Base-by-base conservation (phyloP, 2,113 vertebrate genomes). In the Murina feae region DNA sequence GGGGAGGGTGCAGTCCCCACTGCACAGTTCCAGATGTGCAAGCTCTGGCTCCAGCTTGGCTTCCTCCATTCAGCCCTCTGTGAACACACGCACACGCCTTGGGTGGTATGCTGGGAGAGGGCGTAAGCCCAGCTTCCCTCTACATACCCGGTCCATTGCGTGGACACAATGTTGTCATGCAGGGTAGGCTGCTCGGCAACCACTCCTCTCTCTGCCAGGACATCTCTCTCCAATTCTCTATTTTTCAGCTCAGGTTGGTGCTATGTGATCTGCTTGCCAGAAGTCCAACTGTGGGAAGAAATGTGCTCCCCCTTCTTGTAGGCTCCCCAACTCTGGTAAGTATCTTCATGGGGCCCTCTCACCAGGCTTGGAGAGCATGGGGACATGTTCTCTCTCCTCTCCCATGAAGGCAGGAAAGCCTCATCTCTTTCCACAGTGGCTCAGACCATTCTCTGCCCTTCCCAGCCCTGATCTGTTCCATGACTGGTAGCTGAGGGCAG, bases 91-190 rank as follows among this genome's bases (percentile, higher is more conserved):
- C 37, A 30, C 0, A 4, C 6, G 6, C 32, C 39, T 3, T 21
- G 35, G 53, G 16, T 20, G 32, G 76, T 11, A 65, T 1, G 2
- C 60, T 42, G 65, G 39, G 58, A 58, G 21, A 32, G 28, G 18
- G 32, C 2, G 14, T 6, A 10, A 28, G 63, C 30, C 44, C 63
- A 30, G 58, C 49, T 16, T 66, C 53, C 53, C 21, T 5, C 88
- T 78, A 39, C 30, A 58, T 1, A 13, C 3, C 37, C 25, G 25
- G 4, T 39, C 23, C 12, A 8, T 6, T 25, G 9, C 37, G 20
- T 0, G 8, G 5, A 18, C 0, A 49, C 4, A 2, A 13, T 44
- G 4, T 30, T 2, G 53, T 12, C 21, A 6, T 0, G 17, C 18
- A 44, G 49, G 51, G 23, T 11, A n/a, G 28, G 18, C 20, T 39